Percentiles rank a stretch among this genome's conserved stretches.
Conservation (phyloP, 2,797 vertebrate genomes). For the Cacajao melanocephalus region DNA sequence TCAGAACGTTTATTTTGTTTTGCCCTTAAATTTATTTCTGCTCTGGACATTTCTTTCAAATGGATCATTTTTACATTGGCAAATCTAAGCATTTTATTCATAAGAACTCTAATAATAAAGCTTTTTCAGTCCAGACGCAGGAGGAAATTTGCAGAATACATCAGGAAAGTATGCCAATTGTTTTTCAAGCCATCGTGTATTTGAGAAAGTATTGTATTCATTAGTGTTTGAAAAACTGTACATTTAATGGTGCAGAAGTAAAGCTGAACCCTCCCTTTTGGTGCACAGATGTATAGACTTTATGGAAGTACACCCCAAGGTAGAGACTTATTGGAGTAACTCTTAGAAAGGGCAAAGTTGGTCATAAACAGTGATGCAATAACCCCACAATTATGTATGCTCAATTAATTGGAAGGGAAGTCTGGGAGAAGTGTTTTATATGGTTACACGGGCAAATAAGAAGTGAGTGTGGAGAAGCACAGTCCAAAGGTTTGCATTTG, state of each 20-base stretch:
- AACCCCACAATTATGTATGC: slow-evolving; percentile 62
- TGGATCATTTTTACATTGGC: neutral
- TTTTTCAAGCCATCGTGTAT: slow-evolving; percentile 56
- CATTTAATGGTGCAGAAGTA: slow-evolving; percentile 70
- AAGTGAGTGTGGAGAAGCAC: slow-evolving; percentile 24
- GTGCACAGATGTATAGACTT: slow-evolving; percentile 66
- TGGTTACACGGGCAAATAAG: slow-evolving; percentile 23
- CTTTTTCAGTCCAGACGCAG: slow-evolving; percentile 47
- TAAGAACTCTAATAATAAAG: slow-evolving; percentile 57
- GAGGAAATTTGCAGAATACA: slow-evolving; percentile 63
- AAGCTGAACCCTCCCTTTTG: slow-evolving; percentile 62
- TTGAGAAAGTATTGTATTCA: slow-evolving; percentile 64
- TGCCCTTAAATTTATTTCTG: slow-evolving; percentile 50
- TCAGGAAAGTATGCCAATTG: slow-evolving; percentile 50
- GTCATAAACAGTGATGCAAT: slow-evolving; percentile 65
- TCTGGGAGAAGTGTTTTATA: slow-evolving; percentile 68
- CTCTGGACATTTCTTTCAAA: slow-evolving; percentile 63
- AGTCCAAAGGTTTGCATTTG: neutral
- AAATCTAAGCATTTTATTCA: slow-evolving; percentile 54
- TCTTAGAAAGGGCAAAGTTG: slow-evolving; percentile 65
- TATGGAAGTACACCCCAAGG: slow-evolving; percentile 63
- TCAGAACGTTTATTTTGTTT: slow-evolving; percentile 40
- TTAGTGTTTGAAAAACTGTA: slow-evolving; percentile 59
- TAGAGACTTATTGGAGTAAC: slow-evolving; percentile 68
- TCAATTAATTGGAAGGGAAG: slow-evolving; percentile 65